Percentiles rank a stretch among this genome's conserved stretches.
These are phyloP conservation scores for Zoanthus solanderi DNA, from an alignment of 92 coral and sea anemone genomes.

Conservation along the genomic window DNA sequence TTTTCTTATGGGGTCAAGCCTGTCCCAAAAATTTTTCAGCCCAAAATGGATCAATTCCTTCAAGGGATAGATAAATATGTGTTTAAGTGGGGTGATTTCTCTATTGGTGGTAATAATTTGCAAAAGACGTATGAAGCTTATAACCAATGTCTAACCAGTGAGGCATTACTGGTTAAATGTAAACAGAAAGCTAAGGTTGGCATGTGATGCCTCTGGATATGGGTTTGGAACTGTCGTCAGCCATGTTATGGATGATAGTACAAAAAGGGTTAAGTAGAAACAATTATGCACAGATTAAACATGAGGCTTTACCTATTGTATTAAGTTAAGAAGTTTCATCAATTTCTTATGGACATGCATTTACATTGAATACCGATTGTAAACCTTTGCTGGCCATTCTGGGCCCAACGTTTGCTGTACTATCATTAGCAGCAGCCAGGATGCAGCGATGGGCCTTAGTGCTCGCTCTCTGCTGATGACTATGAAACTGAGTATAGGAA, in stretches of 20 bases:
- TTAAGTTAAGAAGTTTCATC: too few relatives aligned
- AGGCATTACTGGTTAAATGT: too few relatives aligned
- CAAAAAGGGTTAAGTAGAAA: too few relatives aligned
- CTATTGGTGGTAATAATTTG: conserved; percentile 23
- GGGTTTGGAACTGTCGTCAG: too few relatives aligned
- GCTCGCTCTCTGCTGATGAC: conserved; percentile 56
- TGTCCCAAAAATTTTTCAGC: conserved; percentile 55
- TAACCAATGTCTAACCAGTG: too few relatives aligned
- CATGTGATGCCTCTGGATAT: too few relatives aligned
- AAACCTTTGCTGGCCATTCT: conserved; percentile 53
- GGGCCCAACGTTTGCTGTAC: conserved; percentile 66
- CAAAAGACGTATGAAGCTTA: neutral
- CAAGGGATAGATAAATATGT: conserved; percentile 58
- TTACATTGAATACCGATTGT: conserved; percentile 48
- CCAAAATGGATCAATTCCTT: conserved; percentile 54
- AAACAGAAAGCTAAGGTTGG: too few relatives aligned
- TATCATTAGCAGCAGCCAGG: conserved; percentile 65
- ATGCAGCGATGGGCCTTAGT: conserved; percentile 61
- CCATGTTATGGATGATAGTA: too few relatives aligned
- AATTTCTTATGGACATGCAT: conserved; percentile 8
- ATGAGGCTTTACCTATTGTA: neutral
- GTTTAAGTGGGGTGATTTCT: conserved; percentile 57
- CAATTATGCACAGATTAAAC: too few relatives aligned
- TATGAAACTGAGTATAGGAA: conserved; percentile 46
- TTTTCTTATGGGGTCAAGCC: conserved; percentile 59